Evolutionary conservation across 2,113 vertebrate species (phyloP).

Genomic region (Pongo abelii): DNA sequence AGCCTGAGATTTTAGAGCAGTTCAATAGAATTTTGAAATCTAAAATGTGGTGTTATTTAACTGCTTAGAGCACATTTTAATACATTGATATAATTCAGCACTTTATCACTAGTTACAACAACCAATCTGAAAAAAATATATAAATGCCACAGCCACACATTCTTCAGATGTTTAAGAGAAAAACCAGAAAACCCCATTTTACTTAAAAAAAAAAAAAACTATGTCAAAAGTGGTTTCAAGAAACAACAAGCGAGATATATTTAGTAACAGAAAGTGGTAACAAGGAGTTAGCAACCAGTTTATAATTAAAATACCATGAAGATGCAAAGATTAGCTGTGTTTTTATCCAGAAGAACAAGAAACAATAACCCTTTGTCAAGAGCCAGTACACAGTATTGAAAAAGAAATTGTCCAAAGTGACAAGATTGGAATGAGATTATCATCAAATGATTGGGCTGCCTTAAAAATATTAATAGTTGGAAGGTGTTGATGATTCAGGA

Average conservation of each 20-base stretch:
- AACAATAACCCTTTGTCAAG: not conserved
- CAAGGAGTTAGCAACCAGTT: not conserved
- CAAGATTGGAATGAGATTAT: not conserved
- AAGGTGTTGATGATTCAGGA: slow-evolving; percentile 16
- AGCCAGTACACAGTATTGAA: not conserved
- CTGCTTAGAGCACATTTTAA: slow-evolving; percentile 34
- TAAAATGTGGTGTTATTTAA: slow-evolving; percentile 38
- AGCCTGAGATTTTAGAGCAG: slow-evolving; percentile 17
- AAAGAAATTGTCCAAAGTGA: not conserved
- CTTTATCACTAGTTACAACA: slow-evolving; percentile 1
- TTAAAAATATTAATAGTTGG: not conserved
- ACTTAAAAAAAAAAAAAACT: not conserved
- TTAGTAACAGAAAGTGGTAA: slow-evolving; percentile 20
- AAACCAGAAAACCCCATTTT: not conserved
- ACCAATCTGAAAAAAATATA: slow-evolving; percentile 15
- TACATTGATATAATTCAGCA: not conserved
- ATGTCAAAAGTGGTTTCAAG: not conserved
- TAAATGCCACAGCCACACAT: not conserved
- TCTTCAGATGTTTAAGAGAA: slow-evolving; percentile 25
- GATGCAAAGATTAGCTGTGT: not conserved
- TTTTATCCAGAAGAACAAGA: not conserved
- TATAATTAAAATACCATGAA: not conserved
- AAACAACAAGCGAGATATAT: not conserved
- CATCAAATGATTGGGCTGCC: not conserved
- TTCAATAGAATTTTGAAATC: slow-evolving; percentile 44